A percentile compares a stretch with the other conserved stretches of the same genome.
Conservation (phyloP, 1,140 invertebrate genomes). For the Antheraea mylitta region DNA sequence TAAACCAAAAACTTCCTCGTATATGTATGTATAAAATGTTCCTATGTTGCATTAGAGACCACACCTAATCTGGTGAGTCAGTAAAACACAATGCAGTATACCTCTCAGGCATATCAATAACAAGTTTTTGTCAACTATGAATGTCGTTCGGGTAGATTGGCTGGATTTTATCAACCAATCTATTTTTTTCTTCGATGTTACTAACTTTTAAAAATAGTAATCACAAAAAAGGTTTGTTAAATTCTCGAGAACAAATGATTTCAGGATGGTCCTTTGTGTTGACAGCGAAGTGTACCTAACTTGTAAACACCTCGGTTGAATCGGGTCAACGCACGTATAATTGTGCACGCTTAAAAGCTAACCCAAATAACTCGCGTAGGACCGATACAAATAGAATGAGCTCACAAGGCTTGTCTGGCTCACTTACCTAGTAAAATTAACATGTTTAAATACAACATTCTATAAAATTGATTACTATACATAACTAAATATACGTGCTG, state of each 20-base stretch:
- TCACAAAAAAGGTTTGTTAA: neutral
- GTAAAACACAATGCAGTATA: neutral
- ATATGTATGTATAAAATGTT: neutral
- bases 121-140: constrained; percentile 1
- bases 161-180: neutral
- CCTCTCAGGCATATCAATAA: constrained; percentile 2
- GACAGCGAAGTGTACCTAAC: constrained; percentile 15
- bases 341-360: constrained; percentile 47
- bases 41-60: neutral
- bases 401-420: constrained; percentile 7
- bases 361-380: constrained; percentile 47
- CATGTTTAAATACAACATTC: neutral
- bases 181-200: neutral
- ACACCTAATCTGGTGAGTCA: neutral
- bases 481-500: neutral
- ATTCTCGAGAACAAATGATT: neutral
- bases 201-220: neutral
- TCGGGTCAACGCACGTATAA: constrained; percentile 48
- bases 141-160: neutral
- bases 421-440: neutral
- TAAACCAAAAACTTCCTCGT: neutral
- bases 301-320: constrained; percentile 39
- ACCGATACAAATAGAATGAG: constrained; percentile 36
- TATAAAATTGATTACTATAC: neutral
- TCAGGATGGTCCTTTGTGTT: neutral